Conservation (phyloP, 2,888 invertebrate genomes). For the Coenonympha glycerion region DNA sequence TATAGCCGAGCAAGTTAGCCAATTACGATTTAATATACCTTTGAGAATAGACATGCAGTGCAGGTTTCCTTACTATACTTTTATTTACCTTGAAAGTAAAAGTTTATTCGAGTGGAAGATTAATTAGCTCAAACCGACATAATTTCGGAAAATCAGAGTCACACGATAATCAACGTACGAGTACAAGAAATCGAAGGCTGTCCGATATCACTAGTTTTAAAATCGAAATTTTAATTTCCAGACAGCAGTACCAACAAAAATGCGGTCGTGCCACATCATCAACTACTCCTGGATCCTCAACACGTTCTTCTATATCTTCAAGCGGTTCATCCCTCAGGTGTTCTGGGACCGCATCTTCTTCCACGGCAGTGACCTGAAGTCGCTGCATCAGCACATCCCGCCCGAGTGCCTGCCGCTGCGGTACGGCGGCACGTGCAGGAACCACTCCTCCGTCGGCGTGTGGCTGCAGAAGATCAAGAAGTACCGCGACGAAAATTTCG, state of each 20-base stretch:
- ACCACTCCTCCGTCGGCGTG: conserved; percentile 70
- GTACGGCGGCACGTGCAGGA: conserved; percentile 74
- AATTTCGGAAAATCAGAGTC: no score
- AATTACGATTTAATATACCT: no score
- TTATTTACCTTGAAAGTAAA: no score
- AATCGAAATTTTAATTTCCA: conserved; percentile 44
- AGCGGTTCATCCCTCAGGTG: conserved; percentile 80
- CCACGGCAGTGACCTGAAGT: conserved; percentile 58
- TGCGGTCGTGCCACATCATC: conserved; percentile 82
- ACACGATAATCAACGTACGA: no score
- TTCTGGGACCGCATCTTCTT: conserved; percentile 73
- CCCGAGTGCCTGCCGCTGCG: conserved; percentile 47
- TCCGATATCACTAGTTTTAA: no score
- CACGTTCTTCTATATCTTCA: conserved; percentile 84
- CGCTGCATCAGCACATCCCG: conserved; percentile 53
- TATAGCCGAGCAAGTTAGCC: no score
- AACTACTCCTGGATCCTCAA: conserved; percentile 88
- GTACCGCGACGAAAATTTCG: conserved; percentile 66
- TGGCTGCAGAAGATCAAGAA: conserved; percentile 75
- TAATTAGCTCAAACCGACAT: no score
- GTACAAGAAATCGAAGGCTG: no score
- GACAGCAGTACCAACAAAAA: conserved; percentile 80
- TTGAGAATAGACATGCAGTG: no score
- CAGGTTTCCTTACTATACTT: no score
- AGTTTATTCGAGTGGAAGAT: no score